Evolutionary conservation across 2,797 vertebrate species (phyloP).

Genomic region (Brachyalestes nurse): DNA sequence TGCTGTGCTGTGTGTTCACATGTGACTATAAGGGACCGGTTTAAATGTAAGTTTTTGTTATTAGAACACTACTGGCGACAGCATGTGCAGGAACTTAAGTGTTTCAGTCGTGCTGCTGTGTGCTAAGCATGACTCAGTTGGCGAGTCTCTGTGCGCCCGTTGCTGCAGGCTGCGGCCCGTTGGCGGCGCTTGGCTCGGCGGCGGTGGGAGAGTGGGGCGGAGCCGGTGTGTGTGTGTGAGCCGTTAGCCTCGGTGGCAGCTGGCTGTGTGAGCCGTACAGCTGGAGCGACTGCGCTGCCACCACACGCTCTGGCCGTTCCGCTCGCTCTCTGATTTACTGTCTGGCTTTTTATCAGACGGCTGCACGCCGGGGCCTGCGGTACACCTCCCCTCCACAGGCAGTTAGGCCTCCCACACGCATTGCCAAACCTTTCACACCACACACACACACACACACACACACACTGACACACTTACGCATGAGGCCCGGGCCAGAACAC

Average conservation of each 20-base stretch:
- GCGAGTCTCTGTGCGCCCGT: not conserved
- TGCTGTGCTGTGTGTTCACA: too few relatives aligned
- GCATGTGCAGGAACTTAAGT: too few relatives aligned
- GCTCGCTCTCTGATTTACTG: slow-evolving; percentile 73
- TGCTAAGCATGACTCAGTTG: not conserved
- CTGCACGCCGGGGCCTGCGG: slow-evolving; percentile 57
- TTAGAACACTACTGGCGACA: too few relatives aligned
- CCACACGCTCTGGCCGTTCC: slow-evolving; percentile 61
- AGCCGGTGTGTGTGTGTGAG: slow-evolving; percentile 37
- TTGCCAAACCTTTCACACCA: slow-evolving; percentile 38
- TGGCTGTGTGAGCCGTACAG: slow-evolving; percentile 60
- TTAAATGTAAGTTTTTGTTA: too few relatives aligned
- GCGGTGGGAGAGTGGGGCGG: slow-evolving; percentile 26
- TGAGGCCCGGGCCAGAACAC: not conserved
- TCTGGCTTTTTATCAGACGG: slow-evolving; percentile 69
- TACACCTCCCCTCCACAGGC: slow-evolving; percentile 56
- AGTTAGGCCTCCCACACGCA: slow-evolving; percentile 53
- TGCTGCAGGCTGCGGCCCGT: not conserved
- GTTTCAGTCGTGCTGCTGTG: too few relatives aligned
- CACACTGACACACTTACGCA: slow-evolving; percentile 8
- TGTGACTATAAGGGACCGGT: too few relatives aligned
- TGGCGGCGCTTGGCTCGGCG: slow-evolving; percentile 36
- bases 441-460: slow-evolving; percentile 14
- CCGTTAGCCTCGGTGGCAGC: slow-evolving; percentile 65
- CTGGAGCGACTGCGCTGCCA: slow-evolving; percentile 62